A percentile compares a stretch with the other conserved stretches of the same genome.
Evolutionary conservation across 2,113 vertebrate genomes (phyloP).

Genomic region (Cyprinus carpio): DNA sequence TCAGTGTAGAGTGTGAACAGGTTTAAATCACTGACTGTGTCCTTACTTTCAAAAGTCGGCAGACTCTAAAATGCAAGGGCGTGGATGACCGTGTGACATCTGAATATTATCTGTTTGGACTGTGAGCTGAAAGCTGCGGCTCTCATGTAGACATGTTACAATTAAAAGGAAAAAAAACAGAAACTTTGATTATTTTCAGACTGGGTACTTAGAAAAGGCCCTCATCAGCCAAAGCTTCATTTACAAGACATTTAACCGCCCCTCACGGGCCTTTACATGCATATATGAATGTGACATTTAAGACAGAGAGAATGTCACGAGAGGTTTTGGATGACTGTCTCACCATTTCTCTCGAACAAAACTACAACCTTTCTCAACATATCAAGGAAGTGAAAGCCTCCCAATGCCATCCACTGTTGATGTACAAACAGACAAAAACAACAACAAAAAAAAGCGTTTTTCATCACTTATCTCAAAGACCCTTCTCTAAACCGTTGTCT

Average conservation of each 20-base stretch:
- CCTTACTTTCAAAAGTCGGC: slow-evolving; percentile 62
- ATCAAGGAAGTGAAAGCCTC: slow-evolving; percentile 62
- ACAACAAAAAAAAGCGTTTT: neutral
- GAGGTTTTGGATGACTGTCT: slow-evolving; percentile 64
- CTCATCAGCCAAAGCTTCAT: slow-evolving; percentile 49
- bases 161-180: neutral
- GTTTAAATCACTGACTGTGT: slow-evolving; percentile 66
- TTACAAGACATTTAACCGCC: slow-evolving; percentile 13
- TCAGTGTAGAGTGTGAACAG: slow-evolving; percentile 59
- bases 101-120: neutral
- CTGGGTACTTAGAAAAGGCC: slow-evolving; percentile 36
- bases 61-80: slow-evolving; percentile 65
- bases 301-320: slow-evolving; percentile 55
- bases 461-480: slow-evolving; percentile 41
- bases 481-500: slow-evolving; percentile 52
- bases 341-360: slow-evolving; percentile 47
- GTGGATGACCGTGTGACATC: slow-evolving; percentile 2
- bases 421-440: slow-evolving; percentile 45
- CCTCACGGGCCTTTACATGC: slow-evolving; percentile 49
- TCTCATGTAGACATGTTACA: slow-evolving; percentile 16
- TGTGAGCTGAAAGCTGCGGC: slow-evolving; percentile 12
- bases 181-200: slow-evolving; percentile 32
- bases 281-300: slow-evolving; percentile 59
- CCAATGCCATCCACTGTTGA: slow-evolving; percentile 65
- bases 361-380: slow-evolving; percentile 54